Base-by-base conservation (phyloP, 1,140 invertebrate species). In the Anastrepha ludens region DNA sequence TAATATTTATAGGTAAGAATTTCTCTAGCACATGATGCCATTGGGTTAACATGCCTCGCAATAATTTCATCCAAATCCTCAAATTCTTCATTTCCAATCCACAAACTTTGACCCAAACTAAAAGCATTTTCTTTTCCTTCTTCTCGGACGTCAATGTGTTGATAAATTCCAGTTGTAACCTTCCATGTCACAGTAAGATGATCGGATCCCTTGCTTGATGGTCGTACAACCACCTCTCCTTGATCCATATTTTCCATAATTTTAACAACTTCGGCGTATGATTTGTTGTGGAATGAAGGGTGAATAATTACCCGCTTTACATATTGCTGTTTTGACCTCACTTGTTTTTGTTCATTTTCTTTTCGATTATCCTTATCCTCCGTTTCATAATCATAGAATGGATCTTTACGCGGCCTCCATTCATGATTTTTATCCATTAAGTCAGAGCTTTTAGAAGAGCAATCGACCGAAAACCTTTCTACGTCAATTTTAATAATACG, bases 61-160 rank as follows among this genome's bases (percentile, higher is more conserved):
- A 99, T 98, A 74, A 99, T 99, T 96, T 99, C 99, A 94, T 99
- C 99, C 17, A 99, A 94, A 94, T 99, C 99, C 94, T 99, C 99
- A 94, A 98, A 99, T 91, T 99, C 97, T 91, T 97, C 97, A 87
- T 95, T 96, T 15, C 96, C 96, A 89, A 99, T 99, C 95, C 96
- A 97, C 0, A 99, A 94, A 70, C 89, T 93, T 89, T 96, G 96
- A 44, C 99, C 99, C 29, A 99, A 94, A 67, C 98, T 98, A 92
- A 99, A 99, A 0, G 97, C 96, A 93, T 99, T 99, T 90, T 98
- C 97, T 94, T 99, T 99, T 11, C 98, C 98, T 93, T 99, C 97
- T 94, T 99, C 99, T 44, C 96, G 94, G 0, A 99, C 96, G 92
- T 99, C 98, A 86, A 99, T 98, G 92, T 99, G 98, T 93, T 99